Base-by-base conservation (phyloP, 2,113 vertebrate species). In the Hippopotamus amphibius region DNA sequence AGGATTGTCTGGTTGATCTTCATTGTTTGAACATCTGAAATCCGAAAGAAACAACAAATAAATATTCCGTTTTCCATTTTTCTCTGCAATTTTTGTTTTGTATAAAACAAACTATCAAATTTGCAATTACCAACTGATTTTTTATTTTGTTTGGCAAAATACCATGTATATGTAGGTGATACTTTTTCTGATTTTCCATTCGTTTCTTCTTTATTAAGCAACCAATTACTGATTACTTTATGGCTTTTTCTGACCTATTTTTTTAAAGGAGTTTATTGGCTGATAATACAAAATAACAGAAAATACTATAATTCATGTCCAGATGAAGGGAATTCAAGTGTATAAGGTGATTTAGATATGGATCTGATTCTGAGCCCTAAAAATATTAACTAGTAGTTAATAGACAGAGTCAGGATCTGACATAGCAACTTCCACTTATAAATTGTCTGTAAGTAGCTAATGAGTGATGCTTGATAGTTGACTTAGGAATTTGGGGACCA, bases 1-100 rank as follows among this genome's bases (percentile, higher is more conserved):
- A 95, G 22, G n/a, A 90, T 0, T 7, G 88, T 96, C 24, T 94
- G 79, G 71, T 98, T 93, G 55, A 65, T 85, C n/a, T 22, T n/a
- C 90, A 77, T 90, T 33, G 17, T 71, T 50, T 76, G 10, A 24
- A 10, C 33, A 24, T 16, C 65, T 94, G 76, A 69, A 95, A 92
- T 86, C 10, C 26, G 37, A 37, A 80, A 92, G 6, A 72, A 72
- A 74, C 12, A 81, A 66, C 12, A 76, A 50, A 37, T 37, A 37
- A 37, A 37, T 37, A 17, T 7, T 81, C 6, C 83, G 6, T 4
- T 43, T 11, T 80, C 26, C 8, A 26, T 69, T 46, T 63, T 16
- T 74, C 30, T 37, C n/a, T 68, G 9, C 59, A 86, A 53, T 37
- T 1, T 41, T 4, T 46, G 4, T 5, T 77, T 19, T 80, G 72